Percentiles rank a stretch among this genome's conserved stretches.
phyloP scores from a whole-genome alignment of 2,888 invertebrate species.

The Athrips mouffetella region DNA sequence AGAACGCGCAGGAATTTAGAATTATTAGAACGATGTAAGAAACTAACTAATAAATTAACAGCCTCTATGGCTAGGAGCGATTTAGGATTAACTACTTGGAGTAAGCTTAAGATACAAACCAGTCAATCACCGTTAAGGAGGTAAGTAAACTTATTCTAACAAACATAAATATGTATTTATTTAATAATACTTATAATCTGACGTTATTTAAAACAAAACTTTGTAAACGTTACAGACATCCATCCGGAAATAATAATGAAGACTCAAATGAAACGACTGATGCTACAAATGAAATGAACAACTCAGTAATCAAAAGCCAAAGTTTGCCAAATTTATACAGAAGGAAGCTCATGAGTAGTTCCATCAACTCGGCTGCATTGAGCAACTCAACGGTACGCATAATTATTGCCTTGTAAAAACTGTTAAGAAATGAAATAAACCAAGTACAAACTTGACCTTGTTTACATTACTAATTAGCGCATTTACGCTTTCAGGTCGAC shows the following conservation, averaged over 20 bases:
- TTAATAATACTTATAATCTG: neutral
- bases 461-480: constrained; percentile 12
- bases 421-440: constrained; percentile 3
- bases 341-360: constrained; percentile 74
- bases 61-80: constrained; percentile 93
- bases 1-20: constrained; percentile 78
- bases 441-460: constrained; percentile 21
- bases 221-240: constrained; percentile 76
- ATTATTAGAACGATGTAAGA: constrained; percentile 75
- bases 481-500: constrained; percentile 60
- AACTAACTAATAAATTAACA: constrained; percentile 78
- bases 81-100: constrained; percentile 93
- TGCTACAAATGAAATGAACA: constrained; percentile 77
- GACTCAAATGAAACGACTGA: constrained; percentile 75
- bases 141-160: constrained; percentile 48
- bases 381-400: constrained; percentile 84
- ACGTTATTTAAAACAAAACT: no score
- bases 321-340: constrained; percentile 87
- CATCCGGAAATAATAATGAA: constrained; percentile 86
- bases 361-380: constrained; percentile 75
- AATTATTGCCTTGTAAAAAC: constrained; percentile 6
- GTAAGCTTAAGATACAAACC: constrained; percentile 87
- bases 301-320: constrained; percentile 83
- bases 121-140: constrained; percentile 81
- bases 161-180: neutral